Base-by-base conservation (phyloP, 2,113 vertebrate species). In the Aythya baeri region DNA sequence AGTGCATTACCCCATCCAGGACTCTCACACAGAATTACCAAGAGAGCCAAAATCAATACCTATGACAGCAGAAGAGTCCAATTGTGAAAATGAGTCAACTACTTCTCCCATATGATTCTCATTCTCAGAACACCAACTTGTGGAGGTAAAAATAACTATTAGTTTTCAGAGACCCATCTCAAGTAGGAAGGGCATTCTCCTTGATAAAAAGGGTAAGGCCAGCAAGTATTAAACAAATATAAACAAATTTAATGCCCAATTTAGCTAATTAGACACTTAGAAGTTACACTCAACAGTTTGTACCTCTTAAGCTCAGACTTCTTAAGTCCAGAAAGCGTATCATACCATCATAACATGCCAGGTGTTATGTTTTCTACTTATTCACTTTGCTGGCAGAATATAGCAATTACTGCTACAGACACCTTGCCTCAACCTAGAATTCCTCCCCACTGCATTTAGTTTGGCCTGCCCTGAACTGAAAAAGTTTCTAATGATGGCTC, bases 201-300 rank as follows among this genome's bases (percentile, higher is more conserved):
- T 66, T 1, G 49, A 20, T 7, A 9, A 6, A 26, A 62, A 11
- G 0, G 2, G 0, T 13, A 36, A 41, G 13, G 1, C 10, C 11
- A 52, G 0, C 13, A 84, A 76, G 15, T 12, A 54, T 20, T 68
- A 26, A 17, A 41, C 6, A 41, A 50, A 13, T 16, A 62, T 10
- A 22, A 70, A 34, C 11, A 12, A 94, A 86, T 22, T 27, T 82
- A 23, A 55, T 2, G 5, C 6, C 4, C 3, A n/a, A 23, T 17
- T 80, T 9, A 70, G 5, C 5, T 34, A 15, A 38, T 0, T 0
- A 1, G 8, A 1, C 65, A 41, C 57, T 82, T 14, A 17, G n/a
- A 49, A 66, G 3, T 22, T 29, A 6, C 2, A 38, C 11, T 41
- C 1, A 55, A 18, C 7, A 29, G 6, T 49, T 18, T 3, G 25